phyloP scores from a whole-genome alignment of 2,888 invertebrate genomes.

The Acanthosepion esculentum region DNA sequence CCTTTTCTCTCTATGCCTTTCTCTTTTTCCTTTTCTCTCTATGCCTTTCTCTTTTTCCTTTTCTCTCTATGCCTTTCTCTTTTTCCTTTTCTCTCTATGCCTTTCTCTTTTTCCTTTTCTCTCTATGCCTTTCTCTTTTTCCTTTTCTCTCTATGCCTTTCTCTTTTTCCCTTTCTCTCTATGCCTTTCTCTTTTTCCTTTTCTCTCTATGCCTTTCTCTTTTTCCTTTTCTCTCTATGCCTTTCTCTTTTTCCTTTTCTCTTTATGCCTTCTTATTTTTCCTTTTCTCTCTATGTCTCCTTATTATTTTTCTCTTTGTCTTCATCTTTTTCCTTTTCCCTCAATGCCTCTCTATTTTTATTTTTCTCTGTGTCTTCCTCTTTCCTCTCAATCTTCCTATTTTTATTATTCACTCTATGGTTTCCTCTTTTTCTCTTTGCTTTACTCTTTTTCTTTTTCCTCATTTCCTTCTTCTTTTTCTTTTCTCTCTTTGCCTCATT shows the following conservation, averaged over 20 bases:
- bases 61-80: neutral
- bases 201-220: too few relatives aligned
- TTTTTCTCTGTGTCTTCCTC: neutral
- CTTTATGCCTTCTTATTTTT: neutral
- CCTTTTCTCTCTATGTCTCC: neutral
- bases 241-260: neutral
- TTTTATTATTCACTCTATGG: too few relatives aligned
- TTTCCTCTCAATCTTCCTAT: neutral
- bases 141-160: neutral
- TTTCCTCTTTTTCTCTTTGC: neutral
- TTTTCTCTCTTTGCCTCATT: neutral
- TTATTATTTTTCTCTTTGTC: neutral
- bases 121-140: neutral
- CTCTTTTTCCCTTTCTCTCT: neutral
- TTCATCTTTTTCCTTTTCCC: neutral
- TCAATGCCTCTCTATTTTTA: neutral
- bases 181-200: neutral
- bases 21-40: neutral
- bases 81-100: accelerated
- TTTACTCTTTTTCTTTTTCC: neutral
- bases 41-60: neutral
- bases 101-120: neutral
- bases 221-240: neutral
- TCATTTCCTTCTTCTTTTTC: neutral
- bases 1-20: neutral